phyloP scores from a whole-genome alignment of 2,797 vertebrate genomes.

The Uromys caudimaculatus region DNA sequence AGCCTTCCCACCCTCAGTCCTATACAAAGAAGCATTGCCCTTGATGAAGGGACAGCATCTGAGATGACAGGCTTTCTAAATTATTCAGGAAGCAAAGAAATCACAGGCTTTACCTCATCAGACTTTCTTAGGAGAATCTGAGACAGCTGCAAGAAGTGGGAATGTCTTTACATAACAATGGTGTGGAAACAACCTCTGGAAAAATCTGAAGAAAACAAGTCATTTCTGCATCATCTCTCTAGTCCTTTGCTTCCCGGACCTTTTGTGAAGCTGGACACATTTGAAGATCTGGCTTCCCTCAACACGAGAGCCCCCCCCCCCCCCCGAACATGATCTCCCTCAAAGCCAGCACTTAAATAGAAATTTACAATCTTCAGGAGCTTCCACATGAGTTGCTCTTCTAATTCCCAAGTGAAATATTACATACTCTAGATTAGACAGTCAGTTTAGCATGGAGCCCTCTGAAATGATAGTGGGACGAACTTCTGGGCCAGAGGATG shows the following conservation, averaged over 20 bases:
- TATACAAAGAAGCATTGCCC: not conserved
- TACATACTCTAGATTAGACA: not conserved
- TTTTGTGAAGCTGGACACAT: not conserved
- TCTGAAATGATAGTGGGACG: not conserved
- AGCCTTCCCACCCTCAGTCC: not conserved
- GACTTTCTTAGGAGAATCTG: not conserved
- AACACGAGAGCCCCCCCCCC: not conserved
- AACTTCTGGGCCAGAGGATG: not conserved
- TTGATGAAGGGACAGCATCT: not conserved
- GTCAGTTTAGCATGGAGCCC: not conserved
- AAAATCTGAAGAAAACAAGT: constrained; percentile 34
- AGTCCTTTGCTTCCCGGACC: not conserved
- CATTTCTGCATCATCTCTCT: not conserved
- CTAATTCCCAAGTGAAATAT: not conserved
- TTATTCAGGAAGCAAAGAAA: not conserved
- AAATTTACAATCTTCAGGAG: not conserved
- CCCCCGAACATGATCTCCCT: not conserved
- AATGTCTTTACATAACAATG: not conserved
- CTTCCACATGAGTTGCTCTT: not conserved
- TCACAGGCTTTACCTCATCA: not conserved
- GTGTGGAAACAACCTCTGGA: not conserved
- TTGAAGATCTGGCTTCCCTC: not conserved
- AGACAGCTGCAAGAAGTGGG: not conserved
- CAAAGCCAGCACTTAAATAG: not conserved
- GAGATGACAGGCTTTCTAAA: not conserved